Conservation (phyloP, 2,113 vertebrate genomes). For the Calypte anna region DNA sequence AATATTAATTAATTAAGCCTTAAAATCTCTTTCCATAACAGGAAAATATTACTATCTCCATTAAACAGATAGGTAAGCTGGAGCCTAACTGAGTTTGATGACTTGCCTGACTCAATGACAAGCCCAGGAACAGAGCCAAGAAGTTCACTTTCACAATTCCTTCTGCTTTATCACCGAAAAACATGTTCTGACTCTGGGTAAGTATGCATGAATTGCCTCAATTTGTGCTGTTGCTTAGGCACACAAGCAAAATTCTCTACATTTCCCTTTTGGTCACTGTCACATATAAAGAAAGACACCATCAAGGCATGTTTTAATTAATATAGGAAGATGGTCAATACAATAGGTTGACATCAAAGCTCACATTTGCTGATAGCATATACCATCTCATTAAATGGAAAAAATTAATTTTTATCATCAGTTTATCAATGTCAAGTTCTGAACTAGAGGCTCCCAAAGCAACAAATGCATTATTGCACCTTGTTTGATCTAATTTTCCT, state of each 20-base stretch:
- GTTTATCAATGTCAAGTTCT: conserved; percentile 45
- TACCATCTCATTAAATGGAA: conserved; percentile 33
- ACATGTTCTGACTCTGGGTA: background rate
- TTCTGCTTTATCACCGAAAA: conserved; percentile 51
- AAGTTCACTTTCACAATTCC: conserved; percentile 22
- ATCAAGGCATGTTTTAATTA: conserved; percentile 25
- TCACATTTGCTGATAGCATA: background rate
- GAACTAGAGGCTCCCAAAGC: conserved; percentile 21
- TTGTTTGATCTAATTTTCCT: conserved; percentile 45
- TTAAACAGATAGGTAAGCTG: conserved; percentile 53
- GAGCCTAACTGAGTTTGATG: conserved; percentile 33
- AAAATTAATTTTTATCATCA: conserved; percentile 20
- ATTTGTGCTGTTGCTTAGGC: fast-evolving
- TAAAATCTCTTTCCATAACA: background rate
- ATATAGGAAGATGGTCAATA: conserved; percentile 17
- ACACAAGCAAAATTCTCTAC: background rate
- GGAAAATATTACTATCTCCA: conserved; percentile 43
- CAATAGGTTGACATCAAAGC: conserved; percentile 42
- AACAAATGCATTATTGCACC: conserved; percentile 8
- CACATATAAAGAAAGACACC: background rate
- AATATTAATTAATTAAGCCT: conserved; percentile 49
- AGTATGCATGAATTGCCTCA: background rate
- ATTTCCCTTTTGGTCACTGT: background rate
- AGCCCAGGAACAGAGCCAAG: conserved; percentile 50
- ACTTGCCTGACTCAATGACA: conserved; percentile 23